phyloP scores from a whole-genome alignment of 2,113 vertebrate species.

The Thomomys bottae region DNA sequence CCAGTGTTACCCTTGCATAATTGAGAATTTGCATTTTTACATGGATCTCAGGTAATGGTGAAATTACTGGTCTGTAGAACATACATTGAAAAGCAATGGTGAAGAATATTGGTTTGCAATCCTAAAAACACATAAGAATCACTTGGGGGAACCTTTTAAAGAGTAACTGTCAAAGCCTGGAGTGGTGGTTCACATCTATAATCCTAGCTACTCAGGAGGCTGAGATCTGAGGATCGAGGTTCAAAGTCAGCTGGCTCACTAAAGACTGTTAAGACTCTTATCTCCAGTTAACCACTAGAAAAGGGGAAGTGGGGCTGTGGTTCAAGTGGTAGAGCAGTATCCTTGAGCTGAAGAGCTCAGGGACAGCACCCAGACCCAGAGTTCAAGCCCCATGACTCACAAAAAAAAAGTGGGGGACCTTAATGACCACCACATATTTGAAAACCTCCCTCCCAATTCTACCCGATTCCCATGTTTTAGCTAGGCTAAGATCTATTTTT shows the following conservation, averaged over 20 bases:
- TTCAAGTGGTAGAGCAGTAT: too few relatives aligned
- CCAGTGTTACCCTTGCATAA: background rate
- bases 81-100: background rate
- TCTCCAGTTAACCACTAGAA: too few relatives aligned
- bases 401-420: too few relatives aligned
- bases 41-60: background rate
- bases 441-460: background rate
- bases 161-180: background rate
- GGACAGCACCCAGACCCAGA: too few relatives aligned
- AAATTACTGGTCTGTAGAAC: background rate
- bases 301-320: too few relatives aligned
- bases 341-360: too few relatives aligned
- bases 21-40: constrained; percentile 2
- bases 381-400: too few relatives aligned
- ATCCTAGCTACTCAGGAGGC: too few relatives aligned
- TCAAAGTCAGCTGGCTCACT: too few relatives aligned
- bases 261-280: too few relatives aligned
- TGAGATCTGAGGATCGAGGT: too few relatives aligned
- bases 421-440: background rate
- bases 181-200: too few relatives aligned
- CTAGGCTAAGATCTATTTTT: background rate
- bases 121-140: background rate
- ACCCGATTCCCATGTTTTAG: background rate
- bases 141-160: background rate
- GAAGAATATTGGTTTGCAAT: background rate